A percentile compares a stretch with the other conserved stretches of the same genome.
These are phyloP conservation scores for Acrobasis repandana DNA, from an alignment of 2,888 invertebrate species.

Conservation along the genomic window DNA sequence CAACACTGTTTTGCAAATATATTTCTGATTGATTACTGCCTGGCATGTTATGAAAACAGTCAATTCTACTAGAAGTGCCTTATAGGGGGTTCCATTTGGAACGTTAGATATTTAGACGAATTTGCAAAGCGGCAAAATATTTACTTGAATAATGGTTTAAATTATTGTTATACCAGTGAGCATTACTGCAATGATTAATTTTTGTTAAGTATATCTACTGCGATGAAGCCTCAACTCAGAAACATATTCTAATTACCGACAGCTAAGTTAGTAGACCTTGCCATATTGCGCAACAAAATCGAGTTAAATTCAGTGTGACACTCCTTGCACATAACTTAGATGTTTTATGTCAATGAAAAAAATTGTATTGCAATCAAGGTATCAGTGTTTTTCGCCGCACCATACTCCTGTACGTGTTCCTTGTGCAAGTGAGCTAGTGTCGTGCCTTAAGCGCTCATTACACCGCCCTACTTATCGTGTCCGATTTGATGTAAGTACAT, in stretches of 20 bases:
- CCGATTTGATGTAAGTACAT: too few relatives aligned
- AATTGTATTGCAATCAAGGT: too few relatives aligned
- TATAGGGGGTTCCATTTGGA: constrained; percentile 21
- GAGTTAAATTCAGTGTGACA: too few relatives aligned
- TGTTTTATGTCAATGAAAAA: too few relatives aligned
- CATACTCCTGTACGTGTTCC: too few relatives aligned
- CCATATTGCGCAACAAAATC: too few relatives aligned
- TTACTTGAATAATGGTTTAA: neutral
- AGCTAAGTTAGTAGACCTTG: neutral
- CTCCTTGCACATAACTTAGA: too few relatives aligned
- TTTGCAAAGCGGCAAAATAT: constrained; percentile 11
- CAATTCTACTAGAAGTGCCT: constrained; percentile 37
- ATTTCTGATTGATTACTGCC: constrained; percentile 27
- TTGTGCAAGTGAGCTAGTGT: too few relatives aligned
- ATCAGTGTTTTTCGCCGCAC: too few relatives aligned
- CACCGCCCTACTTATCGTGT: too few relatives aligned
- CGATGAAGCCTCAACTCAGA: neutral
- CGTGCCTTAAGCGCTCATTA: too few relatives aligned
- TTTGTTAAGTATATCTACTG: neutral
- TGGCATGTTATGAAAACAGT: constrained; percentile 29
- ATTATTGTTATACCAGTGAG: constrained; percentile 1
- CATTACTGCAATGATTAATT: neutral
- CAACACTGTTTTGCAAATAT: neutral
- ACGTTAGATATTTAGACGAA: constrained; percentile 13
- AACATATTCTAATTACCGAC: too few relatives aligned